A percentile compares a stretch with the other conserved stretches of the same genome.
Evolutionary conservation across 2,888 invertebrate genomes (phyloP).

Genomic region (Cristatella mucedo): DNA sequence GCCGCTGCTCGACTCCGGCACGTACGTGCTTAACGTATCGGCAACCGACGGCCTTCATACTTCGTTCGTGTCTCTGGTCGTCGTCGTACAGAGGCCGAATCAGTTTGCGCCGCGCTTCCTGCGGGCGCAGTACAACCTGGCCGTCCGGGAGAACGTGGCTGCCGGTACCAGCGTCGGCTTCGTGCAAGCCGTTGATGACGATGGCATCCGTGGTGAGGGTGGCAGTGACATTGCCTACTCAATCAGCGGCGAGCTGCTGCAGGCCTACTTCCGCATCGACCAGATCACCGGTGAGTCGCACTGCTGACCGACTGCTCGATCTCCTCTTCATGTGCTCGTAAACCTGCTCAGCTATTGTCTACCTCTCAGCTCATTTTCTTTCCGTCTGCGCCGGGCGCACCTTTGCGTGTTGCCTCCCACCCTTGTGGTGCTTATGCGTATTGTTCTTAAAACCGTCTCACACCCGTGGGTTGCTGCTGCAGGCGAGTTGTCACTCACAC

Average conservation of each 20-base stretch:
- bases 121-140: background rate
- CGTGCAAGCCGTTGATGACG: conserved; percentile 1
- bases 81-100: conserved; percentile 18
- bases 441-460: too few relatives aligned
- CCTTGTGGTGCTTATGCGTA: too few relatives aligned
- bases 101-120: background rate
- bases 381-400: too few relatives aligned
- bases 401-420: too few relatives aligned
- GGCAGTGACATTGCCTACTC: conserved; percentile 66
- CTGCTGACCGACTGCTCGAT: too few relatives aligned
- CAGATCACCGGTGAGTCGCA: conserved; percentile 34
- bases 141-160: background rate
- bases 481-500: conserved; percentile 37
- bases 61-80: conserved; percentile 51
- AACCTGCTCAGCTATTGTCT: too few relatives aligned
- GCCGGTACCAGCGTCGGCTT: background rate
- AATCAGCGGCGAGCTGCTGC: conserved; percentile 65
- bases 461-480: too few relatives aligned
- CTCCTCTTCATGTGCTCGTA: too few relatives aligned
- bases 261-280: conserved; percentile 65
- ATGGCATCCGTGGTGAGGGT: too few relatives aligned
- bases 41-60: conserved; percentile 90
- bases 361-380: too few relatives aligned
- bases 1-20: conserved; percentile 47
- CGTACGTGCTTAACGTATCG: conserved; percentile 65